Conservation (phyloP, 37 sponge, comb jelly and placozoan genomes). For the Hormiphora californensis region DNA sequence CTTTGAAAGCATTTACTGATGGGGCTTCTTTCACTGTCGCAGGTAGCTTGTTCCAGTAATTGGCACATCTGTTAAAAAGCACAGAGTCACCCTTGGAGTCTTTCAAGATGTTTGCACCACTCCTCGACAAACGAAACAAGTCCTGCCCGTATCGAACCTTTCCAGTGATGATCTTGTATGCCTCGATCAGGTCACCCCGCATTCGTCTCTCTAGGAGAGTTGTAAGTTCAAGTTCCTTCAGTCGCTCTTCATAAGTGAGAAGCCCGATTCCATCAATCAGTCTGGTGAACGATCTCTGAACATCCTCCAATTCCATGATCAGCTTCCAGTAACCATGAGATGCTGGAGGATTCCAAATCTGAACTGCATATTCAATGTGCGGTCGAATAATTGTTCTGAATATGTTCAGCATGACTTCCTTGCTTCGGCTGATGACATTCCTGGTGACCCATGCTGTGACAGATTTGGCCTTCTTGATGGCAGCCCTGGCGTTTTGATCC, state of each 20-base stretch:
- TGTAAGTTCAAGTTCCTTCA: neutral
- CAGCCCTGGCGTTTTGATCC: neutral
- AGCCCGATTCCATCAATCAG: neutral
- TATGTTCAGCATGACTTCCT: conserved; percentile 21
- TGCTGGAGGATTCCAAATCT: conserved; percentile 26
- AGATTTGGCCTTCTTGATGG: conserved; percentile 35
- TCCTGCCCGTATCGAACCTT: neutral
- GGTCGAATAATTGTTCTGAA: conserved; percentile 31
- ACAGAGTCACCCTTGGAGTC: neutral
- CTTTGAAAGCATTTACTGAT: too few relatives aligned
- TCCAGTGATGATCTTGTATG: neutral
- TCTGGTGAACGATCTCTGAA: conserved; percentile 25
- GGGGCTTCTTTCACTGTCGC: too few relatives aligned
- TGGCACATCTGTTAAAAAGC: neutral
- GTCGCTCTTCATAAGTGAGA: neutral
- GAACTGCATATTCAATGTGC: conserved; percentile 21
- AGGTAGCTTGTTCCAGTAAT: conserved; percentile 21
- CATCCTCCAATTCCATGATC: conserved; percentile 51
- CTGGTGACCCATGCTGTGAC: neutral
- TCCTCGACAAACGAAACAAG: neutral
- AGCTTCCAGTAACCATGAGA: conserved; percentile 49
- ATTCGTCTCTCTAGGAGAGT: neutral
- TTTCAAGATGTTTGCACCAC: neutral
- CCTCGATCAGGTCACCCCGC: neutral
- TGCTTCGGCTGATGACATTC: neutral